Conservation (phyloP, 2,797 vertebrate genomes). For the Sebastes ruberrimus region DNA sequence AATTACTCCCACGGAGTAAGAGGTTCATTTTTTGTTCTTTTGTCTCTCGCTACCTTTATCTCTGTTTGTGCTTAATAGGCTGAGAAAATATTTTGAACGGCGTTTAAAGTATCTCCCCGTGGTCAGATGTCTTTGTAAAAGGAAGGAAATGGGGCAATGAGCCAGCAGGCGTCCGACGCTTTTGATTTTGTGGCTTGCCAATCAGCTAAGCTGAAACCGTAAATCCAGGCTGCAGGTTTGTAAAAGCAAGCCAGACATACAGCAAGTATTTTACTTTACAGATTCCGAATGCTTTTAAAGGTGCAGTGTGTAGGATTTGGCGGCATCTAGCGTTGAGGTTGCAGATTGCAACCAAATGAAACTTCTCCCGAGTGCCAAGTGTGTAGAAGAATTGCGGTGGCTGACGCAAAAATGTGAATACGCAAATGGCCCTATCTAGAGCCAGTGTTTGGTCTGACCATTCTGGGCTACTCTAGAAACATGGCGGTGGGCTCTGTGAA, state of each 20-base stretch:
- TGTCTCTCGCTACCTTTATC: not conserved
- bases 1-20: conserved; percentile 1
- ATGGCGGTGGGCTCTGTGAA: too few relatives aligned
- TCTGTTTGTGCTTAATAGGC: not conserved
- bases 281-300: not conserved
- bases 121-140: not conserved
- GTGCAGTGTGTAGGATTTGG: too few relatives aligned
- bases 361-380: too few relatives aligned
- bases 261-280: not conserved
- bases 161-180: not conserved
- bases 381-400: too few relatives aligned
- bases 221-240: not conserved
- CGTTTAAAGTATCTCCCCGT: not conserved
- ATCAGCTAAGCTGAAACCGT: not conserved
- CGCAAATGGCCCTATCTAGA: too few relatives aligned
- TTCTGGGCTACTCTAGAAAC: too few relatives aligned
- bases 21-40: not conserved
- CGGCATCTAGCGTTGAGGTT: too few relatives aligned
- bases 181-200: not conserved
- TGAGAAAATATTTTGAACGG: not conserved
- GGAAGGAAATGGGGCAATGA: not conserved
- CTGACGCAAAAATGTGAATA: too few relatives aligned
- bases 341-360: too few relatives aligned
- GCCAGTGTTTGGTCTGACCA: too few relatives aligned
- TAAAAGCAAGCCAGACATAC: not conserved